These are phyloP conservation scores for Hydrolagus affinis DNA, from an alignment of 2,113 vertebrate genomes.

Conservation along the genomic window DNA sequence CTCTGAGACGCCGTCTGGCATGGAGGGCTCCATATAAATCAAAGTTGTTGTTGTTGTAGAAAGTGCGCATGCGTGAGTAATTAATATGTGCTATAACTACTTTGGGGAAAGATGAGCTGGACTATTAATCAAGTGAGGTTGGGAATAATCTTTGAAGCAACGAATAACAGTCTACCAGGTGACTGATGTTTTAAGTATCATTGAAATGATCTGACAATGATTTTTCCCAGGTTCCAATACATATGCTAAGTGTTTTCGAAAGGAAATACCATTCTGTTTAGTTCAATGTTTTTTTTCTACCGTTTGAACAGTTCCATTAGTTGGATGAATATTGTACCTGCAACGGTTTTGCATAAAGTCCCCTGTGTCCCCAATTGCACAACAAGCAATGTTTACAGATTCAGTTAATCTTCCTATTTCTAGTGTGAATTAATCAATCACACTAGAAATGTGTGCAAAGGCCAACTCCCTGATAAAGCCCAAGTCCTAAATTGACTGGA, in stretches of 20 bases:
- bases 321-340: not conserved
- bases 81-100: not conserved
- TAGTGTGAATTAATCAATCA: slow-evolving; percentile 3
- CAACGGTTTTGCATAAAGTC: not conserved
- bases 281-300: not conserved
- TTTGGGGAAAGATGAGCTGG: not conserved
- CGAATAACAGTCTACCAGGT: too few species aligned
- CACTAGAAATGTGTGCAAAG: not conserved
- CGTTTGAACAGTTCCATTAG: not conserved
- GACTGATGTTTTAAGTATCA: too few species aligned
- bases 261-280: not conserved
- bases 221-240: slow-evolving; percentile 4
- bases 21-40: too few species aligned
- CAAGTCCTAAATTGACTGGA: not conserved
- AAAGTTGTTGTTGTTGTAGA: too few species aligned
- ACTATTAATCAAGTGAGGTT: not conserved
- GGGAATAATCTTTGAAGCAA: not conserved
- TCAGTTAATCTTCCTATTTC: not conserved
- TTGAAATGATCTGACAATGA: too few species aligned
- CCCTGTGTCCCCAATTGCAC: not conserved
- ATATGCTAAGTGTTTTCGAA: not conserved
- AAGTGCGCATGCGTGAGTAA: not conserved
- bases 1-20: too few species aligned
- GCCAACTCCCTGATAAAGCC: not conserved
- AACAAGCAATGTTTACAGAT: not conserved